Conservation (phyloP, 2,797 vertebrate species). For the Dicrostonyx torquatus region DNA sequence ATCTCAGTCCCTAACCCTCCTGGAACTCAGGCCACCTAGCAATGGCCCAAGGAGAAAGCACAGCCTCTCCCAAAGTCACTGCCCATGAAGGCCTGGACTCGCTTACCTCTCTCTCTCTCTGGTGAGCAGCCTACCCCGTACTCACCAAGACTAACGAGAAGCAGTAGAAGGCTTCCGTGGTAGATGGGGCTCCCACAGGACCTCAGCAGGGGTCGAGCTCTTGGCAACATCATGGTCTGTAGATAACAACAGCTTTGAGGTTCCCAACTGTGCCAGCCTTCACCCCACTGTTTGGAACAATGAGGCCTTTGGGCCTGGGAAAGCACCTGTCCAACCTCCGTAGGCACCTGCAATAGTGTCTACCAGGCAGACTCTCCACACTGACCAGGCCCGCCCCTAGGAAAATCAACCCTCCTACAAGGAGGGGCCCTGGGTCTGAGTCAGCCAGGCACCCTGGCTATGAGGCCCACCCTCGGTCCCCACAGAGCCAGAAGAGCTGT, state of each 20-base stretch:
- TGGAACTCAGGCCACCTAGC: background rate
- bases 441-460: background rate
- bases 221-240: constrained; percentile 45
- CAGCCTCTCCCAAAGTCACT: background rate
- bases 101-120: background rate
- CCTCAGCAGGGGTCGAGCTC: fast-evolving
- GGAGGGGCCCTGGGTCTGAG: background rate
- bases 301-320: background rate
- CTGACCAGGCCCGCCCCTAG: background rate
- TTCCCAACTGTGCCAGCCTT: no score
- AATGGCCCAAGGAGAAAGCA: background rate
- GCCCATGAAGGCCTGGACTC: background rate
- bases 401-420: background rate
- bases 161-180: background rate
- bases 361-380: background rate
- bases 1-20: background rate
- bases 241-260: background rate
- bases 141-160: constrained; percentile 61
- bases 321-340: background rate
- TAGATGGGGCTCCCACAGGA: fast-evolving
- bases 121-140: fast-evolving
- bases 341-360: background rate
- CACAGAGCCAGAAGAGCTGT: background rate
- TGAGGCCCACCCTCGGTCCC: background rate
- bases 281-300: background rate